phyloP scores from a whole-genome alignment of 2,113 vertebrate genomes.

The Motacilla tschutschensis region DNA sequence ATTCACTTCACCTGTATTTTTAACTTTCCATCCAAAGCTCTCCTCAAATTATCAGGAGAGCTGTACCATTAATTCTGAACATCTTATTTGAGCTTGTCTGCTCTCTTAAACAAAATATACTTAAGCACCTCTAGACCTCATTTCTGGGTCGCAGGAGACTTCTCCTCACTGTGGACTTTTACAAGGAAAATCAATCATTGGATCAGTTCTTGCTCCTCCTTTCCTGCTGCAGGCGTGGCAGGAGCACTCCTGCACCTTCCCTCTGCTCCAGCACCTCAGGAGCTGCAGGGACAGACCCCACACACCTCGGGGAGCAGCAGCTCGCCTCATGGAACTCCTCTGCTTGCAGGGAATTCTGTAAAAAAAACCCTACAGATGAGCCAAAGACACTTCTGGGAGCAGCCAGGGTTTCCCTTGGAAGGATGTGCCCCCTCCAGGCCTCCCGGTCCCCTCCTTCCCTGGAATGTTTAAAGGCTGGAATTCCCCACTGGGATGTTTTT shows the following conservation, averaged over 20 bases:
- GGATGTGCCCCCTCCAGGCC: neutral
- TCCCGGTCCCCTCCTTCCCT: neutral
- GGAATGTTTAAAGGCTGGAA: neutral
- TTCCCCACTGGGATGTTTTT: neutral
- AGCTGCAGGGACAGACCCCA: neutral
- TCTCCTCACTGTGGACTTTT: constrained; percentile 4
- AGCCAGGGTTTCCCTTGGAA: neutral
- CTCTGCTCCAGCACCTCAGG: neutral
- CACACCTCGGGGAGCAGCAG: accelerated
- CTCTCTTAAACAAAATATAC: constrained; percentile 45
- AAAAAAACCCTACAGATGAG: neutral
- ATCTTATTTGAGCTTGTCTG: constrained; percentile 21
- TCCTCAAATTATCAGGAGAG: constrained; percentile 48
- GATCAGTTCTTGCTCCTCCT: neutral
- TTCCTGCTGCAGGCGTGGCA: neutral
- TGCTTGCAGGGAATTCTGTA: accelerated
- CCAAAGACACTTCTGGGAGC: neutral
- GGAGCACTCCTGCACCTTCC: neutral
- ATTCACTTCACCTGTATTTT: constrained; percentile 45
- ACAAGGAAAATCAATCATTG: constrained; percentile 27
- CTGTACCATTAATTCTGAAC: constrained; percentile 52
- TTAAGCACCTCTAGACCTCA: constrained; percentile 39
- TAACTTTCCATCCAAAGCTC: constrained; percentile 50
- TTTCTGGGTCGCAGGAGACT: neutral
- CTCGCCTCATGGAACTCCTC: accelerated